Conservation (phyloP, 2,888 invertebrate genomes). For the Nasonia oneida region DNA sequence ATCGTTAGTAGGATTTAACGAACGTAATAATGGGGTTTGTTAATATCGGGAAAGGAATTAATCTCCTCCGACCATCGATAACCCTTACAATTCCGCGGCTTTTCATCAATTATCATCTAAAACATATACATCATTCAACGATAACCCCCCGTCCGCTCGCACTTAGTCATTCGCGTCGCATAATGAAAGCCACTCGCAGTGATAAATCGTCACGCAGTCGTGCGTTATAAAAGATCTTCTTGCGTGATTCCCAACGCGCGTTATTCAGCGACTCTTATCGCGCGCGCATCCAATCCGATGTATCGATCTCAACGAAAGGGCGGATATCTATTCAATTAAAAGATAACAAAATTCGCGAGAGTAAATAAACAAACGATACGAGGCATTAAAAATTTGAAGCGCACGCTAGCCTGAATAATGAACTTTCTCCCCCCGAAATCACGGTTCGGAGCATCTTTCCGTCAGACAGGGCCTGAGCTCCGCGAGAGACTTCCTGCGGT, state of each 20-base stretch:
- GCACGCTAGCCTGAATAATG: background rate
- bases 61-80: background rate
- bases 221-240: background rate
- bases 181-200: background rate
- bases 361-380: no score
- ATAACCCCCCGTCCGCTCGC: background rate
- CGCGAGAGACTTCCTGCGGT: background rate
- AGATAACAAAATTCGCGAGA: no score
- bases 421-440: background rate
- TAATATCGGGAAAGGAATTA: background rate
- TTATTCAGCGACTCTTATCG: background rate
- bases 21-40: background rate
- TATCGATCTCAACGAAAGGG: no score
- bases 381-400: no score
- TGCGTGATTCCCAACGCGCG: background rate
- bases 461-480: background rate
- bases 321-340: no score
- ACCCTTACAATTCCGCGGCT: background rate
- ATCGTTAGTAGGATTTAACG: no score
- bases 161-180: background rate
- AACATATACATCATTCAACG: background rate
- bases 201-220: background rate
- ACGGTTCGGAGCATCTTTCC: background rate
- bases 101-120: conserved; percentile 5
- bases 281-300: no score